These are phyloP conservation scores for Indri indri DNA, from an alignment of 2,113 vertebrate genomes.

Conservation along the genomic window DNA sequence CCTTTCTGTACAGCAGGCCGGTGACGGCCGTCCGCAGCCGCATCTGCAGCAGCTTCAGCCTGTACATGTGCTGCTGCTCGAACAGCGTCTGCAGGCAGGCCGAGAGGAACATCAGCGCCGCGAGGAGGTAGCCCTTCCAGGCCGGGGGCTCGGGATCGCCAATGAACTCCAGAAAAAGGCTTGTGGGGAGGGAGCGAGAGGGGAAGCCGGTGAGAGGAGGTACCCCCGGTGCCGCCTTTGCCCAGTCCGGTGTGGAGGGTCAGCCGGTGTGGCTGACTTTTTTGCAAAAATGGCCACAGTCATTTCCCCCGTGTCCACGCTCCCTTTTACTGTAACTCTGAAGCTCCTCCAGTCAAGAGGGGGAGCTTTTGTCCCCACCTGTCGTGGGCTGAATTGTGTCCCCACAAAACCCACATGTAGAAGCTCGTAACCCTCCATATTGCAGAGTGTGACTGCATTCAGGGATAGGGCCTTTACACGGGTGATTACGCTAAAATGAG, in stretches of 20 bases:
- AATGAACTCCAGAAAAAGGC: conserved; percentile 92
- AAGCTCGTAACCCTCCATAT: not conserved
- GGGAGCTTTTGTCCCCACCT: not conserved
- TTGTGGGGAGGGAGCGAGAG: conserved; percentile 60
- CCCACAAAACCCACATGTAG: not conserved
- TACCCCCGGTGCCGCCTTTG: accelerated
- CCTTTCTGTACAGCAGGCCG: conserved; percentile 95
- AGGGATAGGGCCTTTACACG: not conserved
- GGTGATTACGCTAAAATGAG: not conserved
- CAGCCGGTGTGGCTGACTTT: accelerated
- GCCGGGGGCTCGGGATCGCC: conserved; percentile 82
- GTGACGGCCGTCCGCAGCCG: conserved; percentile 91
- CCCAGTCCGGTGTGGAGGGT: not conserved
- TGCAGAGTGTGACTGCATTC: not conserved
- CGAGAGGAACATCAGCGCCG: conserved; percentile 88
- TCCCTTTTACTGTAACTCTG: not conserved
- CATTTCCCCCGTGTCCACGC: accelerated
- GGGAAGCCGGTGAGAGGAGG: not conserved
- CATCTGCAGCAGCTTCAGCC: conserved; percentile 91
- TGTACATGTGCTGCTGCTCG: conserved; percentile 93
- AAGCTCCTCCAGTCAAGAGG: not conserved
- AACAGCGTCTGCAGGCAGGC: conserved; percentile 94
- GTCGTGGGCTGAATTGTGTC: not conserved
- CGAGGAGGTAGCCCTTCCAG: conserved; percentile 94
- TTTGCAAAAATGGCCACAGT: accelerated